Percentiles rank a stretch among this genome's conserved stretches.
Conservation (phyloP, 2,113 vertebrate species). For the Oriolus oriolus region DNA sequence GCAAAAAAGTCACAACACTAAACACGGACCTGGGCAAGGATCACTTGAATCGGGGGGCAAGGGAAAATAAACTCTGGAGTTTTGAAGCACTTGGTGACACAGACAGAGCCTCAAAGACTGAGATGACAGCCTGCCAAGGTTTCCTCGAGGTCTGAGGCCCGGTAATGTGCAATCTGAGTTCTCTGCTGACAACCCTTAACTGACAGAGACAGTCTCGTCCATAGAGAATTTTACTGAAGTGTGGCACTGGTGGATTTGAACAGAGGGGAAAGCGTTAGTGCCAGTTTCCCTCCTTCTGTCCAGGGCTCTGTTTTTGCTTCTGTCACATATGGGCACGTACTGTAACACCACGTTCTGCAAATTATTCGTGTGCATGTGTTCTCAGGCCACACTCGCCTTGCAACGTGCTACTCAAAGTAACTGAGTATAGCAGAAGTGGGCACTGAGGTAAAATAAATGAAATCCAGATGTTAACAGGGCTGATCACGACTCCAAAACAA, state of each 20-base stretch:
- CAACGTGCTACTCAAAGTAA: not conserved
- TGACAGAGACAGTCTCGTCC: not conserved
- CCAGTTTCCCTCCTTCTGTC: not conserved
- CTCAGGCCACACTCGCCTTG: not conserved
- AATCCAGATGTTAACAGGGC: slow-evolving; percentile 15
- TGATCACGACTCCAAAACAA: not conserved
- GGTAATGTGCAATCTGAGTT: not conserved
- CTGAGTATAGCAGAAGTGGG: not conserved
- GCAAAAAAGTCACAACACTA: not conserved
- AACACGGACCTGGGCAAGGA: not conserved
- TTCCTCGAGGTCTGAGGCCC: not conserved
- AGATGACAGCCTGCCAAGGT: not conserved
- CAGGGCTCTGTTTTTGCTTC: not conserved
- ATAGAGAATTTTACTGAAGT: not conserved
- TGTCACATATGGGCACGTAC: not conserved
- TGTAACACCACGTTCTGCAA: not conserved
- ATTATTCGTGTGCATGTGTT: not conserved
- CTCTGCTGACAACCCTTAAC: not conserved
- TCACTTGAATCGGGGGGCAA: not conserved
- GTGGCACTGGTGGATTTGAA: not conserved
- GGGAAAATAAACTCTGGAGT: not conserved
- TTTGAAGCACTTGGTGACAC: not conserved
- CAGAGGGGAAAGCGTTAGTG: not conserved
- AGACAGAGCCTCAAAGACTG: not conserved
- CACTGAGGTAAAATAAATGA: slow-evolving; percentile 26